A percentile compares a stretch with the other conserved stretches of the same genome.
phyloP scores from a whole-genome alignment of 1,140 invertebrate species.

The Anastrepha ludens region DNA sequence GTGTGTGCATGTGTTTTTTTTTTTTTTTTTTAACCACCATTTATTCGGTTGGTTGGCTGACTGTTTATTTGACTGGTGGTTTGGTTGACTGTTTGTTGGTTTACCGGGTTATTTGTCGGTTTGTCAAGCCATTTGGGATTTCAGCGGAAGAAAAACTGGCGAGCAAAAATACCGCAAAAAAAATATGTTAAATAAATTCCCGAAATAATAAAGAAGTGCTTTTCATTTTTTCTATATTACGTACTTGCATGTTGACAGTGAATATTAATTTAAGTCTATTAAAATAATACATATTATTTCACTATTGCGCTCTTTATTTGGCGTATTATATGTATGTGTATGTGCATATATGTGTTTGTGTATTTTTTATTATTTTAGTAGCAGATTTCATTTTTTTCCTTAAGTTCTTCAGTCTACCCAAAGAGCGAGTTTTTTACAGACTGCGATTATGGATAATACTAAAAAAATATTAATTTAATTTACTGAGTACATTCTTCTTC shows the following conservation, averaged over 20 bases:
- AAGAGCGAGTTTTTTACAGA: no score
- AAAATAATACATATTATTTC: conserved; percentile 20
- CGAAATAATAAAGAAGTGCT: conserved; percentile 43
- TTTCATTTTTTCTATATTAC: conserved; percentile 34
- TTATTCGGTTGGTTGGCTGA: conserved; percentile 41
- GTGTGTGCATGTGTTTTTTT: not conserved
- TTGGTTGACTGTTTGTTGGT: conserved; percentile 32
- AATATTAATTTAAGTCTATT: conserved; percentile 54
- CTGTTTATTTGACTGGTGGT: not conserved
- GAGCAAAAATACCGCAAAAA: not conserved
- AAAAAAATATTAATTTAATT: no score
- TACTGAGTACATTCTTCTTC: no score
- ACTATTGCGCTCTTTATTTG: not conserved
- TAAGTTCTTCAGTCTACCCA: no score
- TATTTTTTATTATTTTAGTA: no score
- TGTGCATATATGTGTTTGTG: no score
- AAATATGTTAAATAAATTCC: conserved; percentile 34
- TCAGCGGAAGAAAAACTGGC: not conserved
- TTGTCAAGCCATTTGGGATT: conserved; percentile 52
- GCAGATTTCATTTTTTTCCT: no score
- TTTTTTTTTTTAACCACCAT: conserved; percentile 17
- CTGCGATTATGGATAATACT: no score
- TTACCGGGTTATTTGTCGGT: conserved; percentile 50
- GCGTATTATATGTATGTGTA: no score
- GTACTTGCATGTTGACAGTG: not conserved